Conservation (phyloP, 2,797 vertebrate species). For the Galago senegalensis region DNA sequence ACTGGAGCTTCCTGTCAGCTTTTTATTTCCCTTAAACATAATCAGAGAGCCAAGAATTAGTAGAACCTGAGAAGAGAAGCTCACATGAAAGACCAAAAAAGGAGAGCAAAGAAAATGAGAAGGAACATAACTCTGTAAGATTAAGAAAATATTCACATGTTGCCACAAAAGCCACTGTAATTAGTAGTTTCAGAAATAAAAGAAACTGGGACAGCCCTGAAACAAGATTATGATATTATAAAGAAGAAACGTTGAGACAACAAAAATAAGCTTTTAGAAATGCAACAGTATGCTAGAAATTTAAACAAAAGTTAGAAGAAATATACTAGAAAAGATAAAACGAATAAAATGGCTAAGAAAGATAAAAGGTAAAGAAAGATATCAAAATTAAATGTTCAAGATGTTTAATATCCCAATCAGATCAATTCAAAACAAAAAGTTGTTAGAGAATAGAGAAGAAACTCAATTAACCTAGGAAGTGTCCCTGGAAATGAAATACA, state of each 20-base stretch:
- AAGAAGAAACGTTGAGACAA: neutral
- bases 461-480: neutral
- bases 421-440: neutral
- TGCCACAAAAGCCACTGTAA: neutral
- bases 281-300: neutral
- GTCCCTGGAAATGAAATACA: neutral
- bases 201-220: neutral
- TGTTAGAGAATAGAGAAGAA: neutral
- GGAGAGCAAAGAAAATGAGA: neutral
- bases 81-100: neutral
- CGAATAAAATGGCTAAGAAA: neutral
- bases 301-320: neutral
- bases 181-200: neutral
- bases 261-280: neutral
- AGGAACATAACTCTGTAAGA: neutral
- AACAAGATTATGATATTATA: neutral
- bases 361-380: neutral
- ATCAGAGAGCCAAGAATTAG: neutral
- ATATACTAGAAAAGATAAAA: slow-evolving; percentile 15
- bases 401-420: neutral
- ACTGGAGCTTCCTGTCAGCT: neutral
- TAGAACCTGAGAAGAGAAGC: neutral
- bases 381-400: neutral
- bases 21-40: neutral
- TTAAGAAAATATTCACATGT: neutral